A percentile compares a stretch with the other conserved stretches of the same genome.
Conservation (phyloP, 2,797 vertebrate genomes). For the Megaceryle alcyon region DNA sequence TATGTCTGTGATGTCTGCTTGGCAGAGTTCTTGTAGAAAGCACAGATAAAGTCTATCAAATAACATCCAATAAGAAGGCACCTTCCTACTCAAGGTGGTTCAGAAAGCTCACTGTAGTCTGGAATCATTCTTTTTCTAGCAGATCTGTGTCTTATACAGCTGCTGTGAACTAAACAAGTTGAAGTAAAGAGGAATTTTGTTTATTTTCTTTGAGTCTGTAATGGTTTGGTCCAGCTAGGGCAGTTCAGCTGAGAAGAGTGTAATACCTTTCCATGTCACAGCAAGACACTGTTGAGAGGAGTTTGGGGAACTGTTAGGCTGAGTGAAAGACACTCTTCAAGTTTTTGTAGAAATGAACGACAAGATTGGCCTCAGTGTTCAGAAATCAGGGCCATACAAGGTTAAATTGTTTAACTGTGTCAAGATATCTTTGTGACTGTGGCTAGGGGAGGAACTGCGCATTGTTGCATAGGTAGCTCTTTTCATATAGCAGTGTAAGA, state of each 20-base stretch:
- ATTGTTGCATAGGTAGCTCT: background rate
- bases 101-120: background rate
- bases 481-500: background rate
- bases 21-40: background rate
- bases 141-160: background rate
- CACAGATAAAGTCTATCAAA: background rate
- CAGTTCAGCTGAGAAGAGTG: background rate
- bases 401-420: background rate
- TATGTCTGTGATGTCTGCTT: background rate
- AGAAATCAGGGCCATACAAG: background rate
- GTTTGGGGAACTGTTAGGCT: background rate
- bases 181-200: background rate
- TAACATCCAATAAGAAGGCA: background rate
- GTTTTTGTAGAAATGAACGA: background rate
- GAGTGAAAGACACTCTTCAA: background rate
- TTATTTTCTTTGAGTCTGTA: background rate
- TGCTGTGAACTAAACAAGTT: background rate
- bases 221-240: background rate
- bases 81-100: background rate
- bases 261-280: background rate
- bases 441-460: background rate
- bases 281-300: background rate
- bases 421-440: background rate
- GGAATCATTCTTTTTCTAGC: background rate
- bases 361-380: background rate